Evolutionary conservation across 2,888 invertebrate species (phyloP).

Genomic region (Hyles lineata): DNA sequence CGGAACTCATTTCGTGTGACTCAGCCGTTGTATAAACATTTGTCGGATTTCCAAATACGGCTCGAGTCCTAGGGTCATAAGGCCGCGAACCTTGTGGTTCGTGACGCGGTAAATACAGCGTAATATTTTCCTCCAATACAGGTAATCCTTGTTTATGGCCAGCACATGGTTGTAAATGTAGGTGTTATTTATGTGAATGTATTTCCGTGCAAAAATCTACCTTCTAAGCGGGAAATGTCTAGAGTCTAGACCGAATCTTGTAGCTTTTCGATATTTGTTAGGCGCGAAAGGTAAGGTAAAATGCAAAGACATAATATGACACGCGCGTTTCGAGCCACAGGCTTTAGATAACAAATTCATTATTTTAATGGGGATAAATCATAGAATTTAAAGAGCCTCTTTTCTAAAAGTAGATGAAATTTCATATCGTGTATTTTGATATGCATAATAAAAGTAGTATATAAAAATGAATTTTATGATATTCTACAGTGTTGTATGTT

Average conservation of each 20-base stretch:
- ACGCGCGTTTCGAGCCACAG: too few relatives aligned
- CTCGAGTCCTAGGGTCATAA: slow-evolving; percentile 10
- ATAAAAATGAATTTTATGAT: not conserved
- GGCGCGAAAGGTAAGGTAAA: too few relatives aligned
- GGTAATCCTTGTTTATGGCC: slow-evolving; percentile 13
- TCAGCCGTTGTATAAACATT: slow-evolving; percentile 24
- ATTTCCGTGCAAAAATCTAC: not conserved
- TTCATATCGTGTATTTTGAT: too few relatives aligned
- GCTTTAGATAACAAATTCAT: too few relatives aligned
- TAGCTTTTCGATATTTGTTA: not conserved
- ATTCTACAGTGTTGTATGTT: not conserved
- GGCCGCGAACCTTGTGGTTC: slow-evolving; percentile 4
- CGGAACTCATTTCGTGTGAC: slow-evolving; percentile 21
- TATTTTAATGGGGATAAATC: too few relatives aligned
- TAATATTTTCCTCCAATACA: slow-evolving; percentile 5
- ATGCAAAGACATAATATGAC: too few relatives aligned
- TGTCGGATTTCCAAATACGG: slow-evolving; percentile 9
- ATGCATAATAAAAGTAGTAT: not conserved
- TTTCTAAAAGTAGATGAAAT: too few relatives aligned
- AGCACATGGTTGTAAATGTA: not conserved
- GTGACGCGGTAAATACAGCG: slow-evolving; percentile 2
- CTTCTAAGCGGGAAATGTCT: not conserved
- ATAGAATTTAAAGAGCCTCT: too few relatives aligned
- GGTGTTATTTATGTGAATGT: slow-evolving; percentile 1
- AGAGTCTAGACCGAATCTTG: not conserved